Evolutionary conservation across 64 coral and sea anemone species (phyloP).

Genomic region (Catalaphyllia jardinei): DNA sequence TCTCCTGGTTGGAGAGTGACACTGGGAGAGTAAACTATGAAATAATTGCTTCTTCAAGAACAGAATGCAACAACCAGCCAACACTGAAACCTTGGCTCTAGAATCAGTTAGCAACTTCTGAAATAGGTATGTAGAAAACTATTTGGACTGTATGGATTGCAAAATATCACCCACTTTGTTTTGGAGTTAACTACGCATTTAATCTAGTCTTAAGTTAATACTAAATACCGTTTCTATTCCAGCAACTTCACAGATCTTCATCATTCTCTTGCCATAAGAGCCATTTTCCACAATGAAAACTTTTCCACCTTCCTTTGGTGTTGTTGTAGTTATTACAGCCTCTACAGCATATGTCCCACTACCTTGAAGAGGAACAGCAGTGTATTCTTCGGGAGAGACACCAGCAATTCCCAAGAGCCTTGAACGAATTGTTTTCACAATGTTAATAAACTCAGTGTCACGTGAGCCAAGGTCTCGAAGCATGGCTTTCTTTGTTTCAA

Average conservation of each 20-base stretch:
- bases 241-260: conserved; percentile 83
- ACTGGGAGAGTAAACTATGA: too few species aligned
- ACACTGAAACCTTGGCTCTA: too few species aligned
- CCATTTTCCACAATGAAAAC: conserved; percentile 91
- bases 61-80: too few species aligned
- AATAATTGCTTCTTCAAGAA: too few species aligned
- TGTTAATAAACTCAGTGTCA: conserved; percentile 82
- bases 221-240: conserved; percentile 85
- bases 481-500: conserved; percentile 90
- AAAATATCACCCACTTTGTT: too few species aligned
- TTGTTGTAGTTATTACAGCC: conserved; percentile 83
- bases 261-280: conserved; percentile 94
- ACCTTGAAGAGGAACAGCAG: conserved; percentile 78
- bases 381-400: conserved; percentile 74
- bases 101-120: too few species aligned
- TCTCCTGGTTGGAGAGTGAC: not conserved
- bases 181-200: too few species aligned
- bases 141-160: too few species aligned
- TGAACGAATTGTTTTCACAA: conserved; percentile 82
- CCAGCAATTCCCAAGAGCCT: conserved; percentile 87
- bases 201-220: not conserved
- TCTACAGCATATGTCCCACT: conserved; percentile 91
- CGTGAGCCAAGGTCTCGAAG: conserved; percentile 93
- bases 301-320: conserved; percentile 75
- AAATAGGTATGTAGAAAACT: too few species aligned